Conservation (phyloP, 1,140 invertebrate species). For the Drosophila neocordata region DNA sequence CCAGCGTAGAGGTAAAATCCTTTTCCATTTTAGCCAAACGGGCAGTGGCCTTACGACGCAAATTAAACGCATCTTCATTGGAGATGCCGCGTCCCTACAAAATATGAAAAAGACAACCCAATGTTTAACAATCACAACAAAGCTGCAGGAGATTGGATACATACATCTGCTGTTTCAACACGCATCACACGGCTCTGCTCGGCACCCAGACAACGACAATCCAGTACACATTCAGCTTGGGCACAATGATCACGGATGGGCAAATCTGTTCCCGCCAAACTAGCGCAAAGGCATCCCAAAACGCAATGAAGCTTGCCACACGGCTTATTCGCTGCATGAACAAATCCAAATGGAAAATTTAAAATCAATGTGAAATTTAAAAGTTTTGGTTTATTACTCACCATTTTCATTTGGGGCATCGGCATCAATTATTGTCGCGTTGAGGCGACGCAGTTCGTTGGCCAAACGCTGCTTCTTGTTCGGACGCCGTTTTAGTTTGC, state of each 20-base stretch:
- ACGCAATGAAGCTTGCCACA: constrained; percentile 65
- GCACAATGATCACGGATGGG: constrained; percentile 68
- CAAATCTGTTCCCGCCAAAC: constrained; percentile 47
- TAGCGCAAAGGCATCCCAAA: constrained; percentile 75
- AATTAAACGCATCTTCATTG: constrained; percentile 75
- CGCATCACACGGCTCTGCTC: constrained; percentile 65
- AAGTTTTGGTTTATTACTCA: constrained; percentile 26
- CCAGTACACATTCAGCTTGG: constrained; percentile 60
- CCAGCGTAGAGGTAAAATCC: constrained; percentile 78
- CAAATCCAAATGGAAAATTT: neutral
- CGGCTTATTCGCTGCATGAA: constrained; percentile 51
- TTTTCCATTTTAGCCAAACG: constrained; percentile 78
- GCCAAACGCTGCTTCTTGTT: constrained; percentile 68
- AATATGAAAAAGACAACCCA: neutral
- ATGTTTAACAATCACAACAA: neutral
- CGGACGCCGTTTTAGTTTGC: constrained; percentile 32
- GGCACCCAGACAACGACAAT: constrained; percentile 58
- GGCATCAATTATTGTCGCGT: constrained; percentile 79
- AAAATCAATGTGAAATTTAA: neutral
- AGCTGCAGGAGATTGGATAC: neutral
- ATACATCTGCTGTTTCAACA: constrained; percentile 56
- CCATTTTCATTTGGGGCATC: constrained; percentile 61
- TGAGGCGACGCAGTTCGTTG: constrained; percentile 71
- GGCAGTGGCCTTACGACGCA: constrained; percentile 73
- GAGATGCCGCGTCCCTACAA: constrained; percentile 68